Evolutionary conservation across 2,888 invertebrate species (phyloP).

Genomic region (Acanthococcus lagerstroemiae): DNA sequence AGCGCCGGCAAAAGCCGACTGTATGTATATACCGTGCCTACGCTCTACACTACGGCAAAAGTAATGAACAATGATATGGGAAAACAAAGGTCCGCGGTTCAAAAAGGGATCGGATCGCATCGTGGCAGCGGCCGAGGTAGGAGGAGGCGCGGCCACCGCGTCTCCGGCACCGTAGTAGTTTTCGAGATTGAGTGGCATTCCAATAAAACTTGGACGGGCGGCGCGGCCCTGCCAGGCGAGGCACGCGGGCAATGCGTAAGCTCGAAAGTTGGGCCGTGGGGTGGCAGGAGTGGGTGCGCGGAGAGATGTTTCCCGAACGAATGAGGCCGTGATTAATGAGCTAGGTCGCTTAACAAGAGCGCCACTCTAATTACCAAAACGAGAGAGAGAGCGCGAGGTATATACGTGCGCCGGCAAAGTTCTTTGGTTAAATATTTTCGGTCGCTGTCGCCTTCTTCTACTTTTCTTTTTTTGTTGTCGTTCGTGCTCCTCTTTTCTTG

Average conservation of each 20-base stretch:
- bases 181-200: slow-evolving; percentile 25
- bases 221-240: not conserved
- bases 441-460: not conserved
- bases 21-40: too few relatives aligned
- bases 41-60: too few relatives aligned
- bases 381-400: not conserved
- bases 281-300: too few relatives aligned
- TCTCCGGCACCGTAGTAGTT: slow-evolving; percentile 5
- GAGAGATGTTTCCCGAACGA: slow-evolving; percentile 20
- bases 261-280: slow-evolving; percentile 14
- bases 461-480: not conserved
- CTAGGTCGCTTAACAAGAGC: slow-evolving; percentile 26
- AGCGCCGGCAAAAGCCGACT: too few relatives aligned
- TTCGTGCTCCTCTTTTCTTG: too few relatives aligned
- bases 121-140: not conserved
- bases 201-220: slow-evolving; percentile 6
- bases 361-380: slow-evolving; percentile 23
- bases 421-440: not conserved
- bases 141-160: too few relatives aligned
- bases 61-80: slow-evolving; percentile 21
- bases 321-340: slow-evolving; percentile 27
- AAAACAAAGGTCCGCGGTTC: slow-evolving; percentile 22
- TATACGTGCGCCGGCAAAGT: not conserved
- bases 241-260: slow-evolving; percentile 30
- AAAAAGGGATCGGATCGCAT: too few relatives aligned